Percentiles rank a stretch among this genome's conserved stretches.
These are phyloP conservation scores for Drosophila fuyamai DNA, from an alignment of 1,140 invertebrate species.

Conservation along the genomic window DNA sequence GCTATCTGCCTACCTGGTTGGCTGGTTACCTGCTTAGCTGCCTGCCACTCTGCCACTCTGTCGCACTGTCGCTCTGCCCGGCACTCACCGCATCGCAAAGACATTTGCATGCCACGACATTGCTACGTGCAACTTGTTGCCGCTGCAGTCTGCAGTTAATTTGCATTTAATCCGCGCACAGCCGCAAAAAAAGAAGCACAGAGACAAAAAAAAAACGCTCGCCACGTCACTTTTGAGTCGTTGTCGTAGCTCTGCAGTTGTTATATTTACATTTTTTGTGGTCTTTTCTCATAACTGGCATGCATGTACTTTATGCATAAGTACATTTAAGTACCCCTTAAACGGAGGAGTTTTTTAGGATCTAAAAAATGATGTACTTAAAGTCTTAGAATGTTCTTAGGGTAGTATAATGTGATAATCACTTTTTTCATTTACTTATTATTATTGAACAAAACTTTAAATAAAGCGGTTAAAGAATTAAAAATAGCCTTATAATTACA, in stretches of 20 bases:
- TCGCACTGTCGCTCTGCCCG: constrained; percentile 15
- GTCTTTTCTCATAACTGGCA: constrained; percentile 53
- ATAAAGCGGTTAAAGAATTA: neutral
- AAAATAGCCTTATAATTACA: too few relatives aligned
- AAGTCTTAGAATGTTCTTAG: too few relatives aligned
- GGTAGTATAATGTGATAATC: too few relatives aligned
- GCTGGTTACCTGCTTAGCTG: constrained; percentile 26
- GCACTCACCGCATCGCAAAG: constrained; percentile 28
- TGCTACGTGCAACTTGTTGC: constrained; percentile 80
- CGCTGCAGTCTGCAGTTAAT: constrained; percentile 71
- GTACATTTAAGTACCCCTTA: constrained; percentile 31
- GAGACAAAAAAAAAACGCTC: constrained; percentile 47
- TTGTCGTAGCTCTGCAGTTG: constrained; percentile 49
- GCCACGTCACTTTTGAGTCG: constrained; percentile 56
- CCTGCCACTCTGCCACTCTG: constrained; percentile 32
- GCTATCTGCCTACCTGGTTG: constrained; percentile 36
- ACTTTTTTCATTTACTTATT: too few relatives aligned
- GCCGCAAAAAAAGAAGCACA: constrained; percentile 22
- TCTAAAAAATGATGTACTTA: too few relatives aligned
- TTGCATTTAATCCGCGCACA: constrained; percentile 75
- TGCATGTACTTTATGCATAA: constrained; percentile 43
- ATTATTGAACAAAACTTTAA: too few relatives aligned
- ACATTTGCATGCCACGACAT: constrained; percentile 65
- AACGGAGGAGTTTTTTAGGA: neutral
- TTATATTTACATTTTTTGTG: constrained; percentile 47